Percentiles rank a stretch among this genome's conserved stretches.
These are phyloP conservation scores for Hyla sarda DNA, from an alignment of 2,113 vertebrate species.

Conservation along the genomic window DNA sequence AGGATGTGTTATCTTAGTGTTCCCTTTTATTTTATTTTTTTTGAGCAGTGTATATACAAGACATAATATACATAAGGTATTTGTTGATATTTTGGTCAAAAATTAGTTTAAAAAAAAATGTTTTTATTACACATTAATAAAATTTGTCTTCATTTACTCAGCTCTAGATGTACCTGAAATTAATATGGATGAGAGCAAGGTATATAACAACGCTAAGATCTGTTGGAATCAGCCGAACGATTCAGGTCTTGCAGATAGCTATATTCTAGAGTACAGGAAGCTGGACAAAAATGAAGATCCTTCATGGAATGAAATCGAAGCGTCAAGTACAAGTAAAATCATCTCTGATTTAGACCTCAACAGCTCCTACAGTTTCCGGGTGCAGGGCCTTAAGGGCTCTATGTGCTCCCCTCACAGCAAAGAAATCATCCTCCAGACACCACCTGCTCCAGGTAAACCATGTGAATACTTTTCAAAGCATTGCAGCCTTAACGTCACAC, in stretches of 20 bases:
- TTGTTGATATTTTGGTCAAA: too few species aligned
- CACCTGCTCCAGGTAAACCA: slow-evolving; percentile 87
- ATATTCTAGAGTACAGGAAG: slow-evolving; percentile 88
- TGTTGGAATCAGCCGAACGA: slow-evolving; percentile 86
- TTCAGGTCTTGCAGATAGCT: slow-evolving; percentile 80
- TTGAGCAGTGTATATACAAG: too few species aligned
- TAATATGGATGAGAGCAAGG: slow-evolving; percentile 80
- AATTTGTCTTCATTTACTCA: slow-evolving; percentile 64
- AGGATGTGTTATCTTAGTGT: too few species aligned
- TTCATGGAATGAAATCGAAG: slow-evolving; percentile 79
- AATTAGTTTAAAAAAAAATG: too few species aligned
- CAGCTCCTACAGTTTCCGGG: slow-evolving; percentile 86
- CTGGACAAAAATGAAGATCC: slow-evolving; percentile 75
- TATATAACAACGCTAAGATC: slow-evolving; percentile 89
- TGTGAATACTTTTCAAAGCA: neutral
- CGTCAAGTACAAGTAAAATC: slow-evolving; percentile 78
- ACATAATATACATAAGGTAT: too few species aligned
- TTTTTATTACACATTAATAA: too few species aligned
- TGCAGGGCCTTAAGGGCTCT: slow-evolving; percentile 83
- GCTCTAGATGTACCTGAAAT: slow-evolving; percentile 89
- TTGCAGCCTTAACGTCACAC: neutral
- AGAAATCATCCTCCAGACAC: slow-evolving; percentile 84
- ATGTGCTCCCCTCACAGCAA: slow-evolving; percentile 85
- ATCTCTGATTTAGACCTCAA: slow-evolving; percentile 80
- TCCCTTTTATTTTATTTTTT: too few species aligned